Base-by-base conservation (phyloP, 2,113 vertebrate species). In the Steatornis caripensis region DNA sequence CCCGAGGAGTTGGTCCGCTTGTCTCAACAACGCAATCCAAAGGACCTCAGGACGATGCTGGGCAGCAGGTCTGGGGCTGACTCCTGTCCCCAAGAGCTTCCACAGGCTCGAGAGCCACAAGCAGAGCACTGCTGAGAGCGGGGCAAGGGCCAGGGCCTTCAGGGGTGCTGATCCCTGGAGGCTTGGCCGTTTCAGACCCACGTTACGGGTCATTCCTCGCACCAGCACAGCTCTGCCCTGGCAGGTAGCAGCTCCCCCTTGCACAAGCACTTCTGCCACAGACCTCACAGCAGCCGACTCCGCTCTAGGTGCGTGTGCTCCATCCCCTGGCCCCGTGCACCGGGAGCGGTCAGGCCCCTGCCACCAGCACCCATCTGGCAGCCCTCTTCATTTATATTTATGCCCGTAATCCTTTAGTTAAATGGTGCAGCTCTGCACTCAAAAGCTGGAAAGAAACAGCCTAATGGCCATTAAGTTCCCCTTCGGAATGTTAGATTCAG, bases 141-240 rank as follows among this genome's bases (percentile, higher is more conserved):
- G 48, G 79, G 36, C 60, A 43, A 57, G 43, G 34, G 45, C 29
- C 0, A 0, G 34, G 55, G 13, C 41, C 15, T 21, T 9, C 12
- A 22, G 7, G 49, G 55, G 8, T 51, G 37, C 68, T 15, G 43
- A 46, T 24, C 37, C 49, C n/a, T 9, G n/a, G 16, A 37, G 49
- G 20, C 8, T 20, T 12, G 27, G 10, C 26, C 17, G 1, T 26
- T 37, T 30, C 93, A 76, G 27, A 37, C 22, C 39, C 78, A 23
- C 8, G 0, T 32, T 12, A 20, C 12, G 2, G 5, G 10, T 17
- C 30, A 26, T 32, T 11, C 32, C 16, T 22, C 0, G 1, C 15
- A 37, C n/a, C 58, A 34, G 10, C 17, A 9, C 36, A 36, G 64
- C 61, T 48, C 72, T 65, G 51, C 49, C 51, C 68, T 5, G 32